phyloP scores from a whole-genome alignment of 2,113 vertebrate genomes.

The Aspiorhynchus laticeps region DNA sequence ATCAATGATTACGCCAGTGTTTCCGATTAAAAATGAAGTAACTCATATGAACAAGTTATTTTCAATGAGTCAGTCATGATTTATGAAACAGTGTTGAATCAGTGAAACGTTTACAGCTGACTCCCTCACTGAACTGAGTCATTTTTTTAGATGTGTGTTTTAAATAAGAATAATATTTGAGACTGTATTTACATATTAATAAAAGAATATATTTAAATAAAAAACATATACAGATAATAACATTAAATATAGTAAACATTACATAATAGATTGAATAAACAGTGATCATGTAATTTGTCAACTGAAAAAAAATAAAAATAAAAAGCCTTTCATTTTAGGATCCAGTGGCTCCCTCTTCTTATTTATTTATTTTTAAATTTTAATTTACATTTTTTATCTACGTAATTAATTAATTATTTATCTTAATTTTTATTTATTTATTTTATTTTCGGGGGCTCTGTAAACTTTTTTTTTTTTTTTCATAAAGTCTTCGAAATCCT shows the following conservation, averaged over 20 bases:
- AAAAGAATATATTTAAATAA: too few relatives aligned
- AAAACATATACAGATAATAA: neutral
- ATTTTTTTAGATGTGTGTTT: neutral
- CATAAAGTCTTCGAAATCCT: neutral
- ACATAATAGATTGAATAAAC: too few relatives aligned
- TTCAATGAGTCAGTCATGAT: neutral
- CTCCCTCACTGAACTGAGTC: neutral
- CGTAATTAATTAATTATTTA: too few relatives aligned
- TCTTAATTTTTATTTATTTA: too few relatives aligned
- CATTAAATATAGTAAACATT: too few relatives aligned
- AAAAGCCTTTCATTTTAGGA: neutral
- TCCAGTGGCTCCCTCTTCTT: neutral
- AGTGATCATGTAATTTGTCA: neutral
- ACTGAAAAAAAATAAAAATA: neutral
- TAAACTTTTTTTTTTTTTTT: neutral
- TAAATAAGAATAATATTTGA: too few relatives aligned
- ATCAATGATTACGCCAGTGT: neutral
- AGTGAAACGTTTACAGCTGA: neutral
- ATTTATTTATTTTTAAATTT: neutral
- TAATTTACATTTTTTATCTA: too few relatives aligned
- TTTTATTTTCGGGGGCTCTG: too few relatives aligned
- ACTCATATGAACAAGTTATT: neutral
- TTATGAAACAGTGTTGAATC: neutral
- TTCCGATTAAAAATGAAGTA: neutral
- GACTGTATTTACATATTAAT: neutral